Evolutionary conservation across 2,113 vertebrate species (phyloP).

Genomic region (Grus americana): DNA sequence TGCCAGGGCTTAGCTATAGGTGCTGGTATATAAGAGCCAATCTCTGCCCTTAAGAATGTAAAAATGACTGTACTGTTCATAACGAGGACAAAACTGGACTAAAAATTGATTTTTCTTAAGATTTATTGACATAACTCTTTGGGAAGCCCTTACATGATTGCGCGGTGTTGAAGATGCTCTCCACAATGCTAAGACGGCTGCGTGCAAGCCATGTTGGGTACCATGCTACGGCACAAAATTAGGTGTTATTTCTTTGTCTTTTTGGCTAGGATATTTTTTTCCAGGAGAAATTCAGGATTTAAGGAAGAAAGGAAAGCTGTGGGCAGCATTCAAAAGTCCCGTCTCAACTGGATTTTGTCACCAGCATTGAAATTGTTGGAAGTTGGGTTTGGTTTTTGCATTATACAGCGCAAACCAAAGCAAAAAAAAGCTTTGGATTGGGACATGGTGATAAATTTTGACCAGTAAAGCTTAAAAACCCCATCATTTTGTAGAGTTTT

Average conservation of each 20-base stretch:
- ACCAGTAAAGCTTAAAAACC: background rate
- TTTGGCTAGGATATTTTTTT: background rate
- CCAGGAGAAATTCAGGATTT: background rate
- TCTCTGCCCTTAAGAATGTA: background rate
- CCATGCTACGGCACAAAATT: fast-evolving
- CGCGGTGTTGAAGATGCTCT: background rate
- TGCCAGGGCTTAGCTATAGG: background rate
- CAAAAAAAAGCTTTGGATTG: background rate
- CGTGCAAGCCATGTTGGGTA: background rate
- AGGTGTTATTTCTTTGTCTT: background rate
- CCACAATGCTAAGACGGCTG: fast-evolving
- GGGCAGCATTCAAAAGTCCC: fast-evolving
- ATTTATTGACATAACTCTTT: background rate
- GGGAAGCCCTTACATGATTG: background rate
- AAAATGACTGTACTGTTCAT: background rate
- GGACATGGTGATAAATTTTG: background rate
- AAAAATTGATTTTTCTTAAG: background rate
- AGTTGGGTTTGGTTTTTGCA: fast-evolving
- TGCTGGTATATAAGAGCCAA: background rate
- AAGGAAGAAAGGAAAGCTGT: background rate
- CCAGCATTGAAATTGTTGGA: fast-evolving
- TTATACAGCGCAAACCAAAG: background rate
- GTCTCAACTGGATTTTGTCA: fast-evolving
- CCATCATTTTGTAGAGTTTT: fast-evolving
- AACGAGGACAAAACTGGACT: background rate